These are phyloP conservation scores for Mesoclemmys tuberculata DNA, from an alignment of 2,113 vertebrate species.

Conservation along the genomic window DNA sequence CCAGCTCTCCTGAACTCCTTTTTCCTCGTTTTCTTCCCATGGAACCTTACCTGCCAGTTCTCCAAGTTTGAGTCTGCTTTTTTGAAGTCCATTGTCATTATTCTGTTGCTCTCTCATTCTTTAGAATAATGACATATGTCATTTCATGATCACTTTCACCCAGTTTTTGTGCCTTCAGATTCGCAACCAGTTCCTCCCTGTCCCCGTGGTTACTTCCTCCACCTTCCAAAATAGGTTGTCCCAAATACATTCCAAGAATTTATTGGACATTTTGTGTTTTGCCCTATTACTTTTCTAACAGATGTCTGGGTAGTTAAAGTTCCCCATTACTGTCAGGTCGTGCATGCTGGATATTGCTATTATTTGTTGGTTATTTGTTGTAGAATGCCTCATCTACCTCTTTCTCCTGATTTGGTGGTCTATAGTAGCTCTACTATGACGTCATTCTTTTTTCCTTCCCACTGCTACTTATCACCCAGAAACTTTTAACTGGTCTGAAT, in stretches of 20 bases:
- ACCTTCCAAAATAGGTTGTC: neutral
- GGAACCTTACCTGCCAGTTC: neutral
- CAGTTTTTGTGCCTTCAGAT: neutral
- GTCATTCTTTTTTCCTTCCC: neutral
- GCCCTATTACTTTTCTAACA: neutral
- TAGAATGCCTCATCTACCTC: neutral
- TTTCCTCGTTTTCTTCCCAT: neutral
- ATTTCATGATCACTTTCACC: neutral
- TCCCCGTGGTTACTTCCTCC: neutral
- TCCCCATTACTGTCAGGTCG: neutral
- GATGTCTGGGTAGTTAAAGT: neutral
- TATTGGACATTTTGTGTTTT: neutral
- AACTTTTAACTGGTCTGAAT: neutral
- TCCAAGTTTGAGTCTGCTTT: neutral
- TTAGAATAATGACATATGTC: neutral
- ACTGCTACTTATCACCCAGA: neutral
- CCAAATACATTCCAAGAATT: neutral
- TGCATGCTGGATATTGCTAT: neutral
- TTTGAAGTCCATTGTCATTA: neutral
- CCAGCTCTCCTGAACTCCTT: neutral
- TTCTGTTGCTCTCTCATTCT: neutral
- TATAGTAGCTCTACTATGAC: neutral
- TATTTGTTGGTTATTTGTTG: neutral
- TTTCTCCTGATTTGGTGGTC: too few species aligned
- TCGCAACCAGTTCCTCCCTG: neutral